Percentiles rank a stretch among this genome's conserved stretches.
phyloP scores from a whole-genome alignment of 2,113 vertebrate genomes.

The Dicerorhinus sumatrensis region DNA sequence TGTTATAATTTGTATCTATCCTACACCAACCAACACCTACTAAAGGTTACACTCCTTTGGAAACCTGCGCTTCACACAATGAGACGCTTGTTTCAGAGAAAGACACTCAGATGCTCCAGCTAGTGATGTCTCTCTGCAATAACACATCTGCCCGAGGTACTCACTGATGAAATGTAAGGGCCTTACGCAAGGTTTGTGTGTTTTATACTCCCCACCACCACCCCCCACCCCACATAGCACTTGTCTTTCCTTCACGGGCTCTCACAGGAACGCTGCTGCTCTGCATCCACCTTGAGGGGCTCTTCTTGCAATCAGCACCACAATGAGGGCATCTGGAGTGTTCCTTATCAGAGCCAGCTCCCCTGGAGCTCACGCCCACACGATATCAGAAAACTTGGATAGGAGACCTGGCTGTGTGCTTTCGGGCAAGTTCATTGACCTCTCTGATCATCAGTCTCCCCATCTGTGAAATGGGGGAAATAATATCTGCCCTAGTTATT shows the following conservation, averaged over 20 bases:
- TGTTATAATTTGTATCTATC: background rate
- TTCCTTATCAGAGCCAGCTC: background rate
- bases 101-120: background rate
- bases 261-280: background rate
- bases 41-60: background rate
- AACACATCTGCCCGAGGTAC: background rate
- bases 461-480: background rate
- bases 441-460: background rate
- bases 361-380: background rate
- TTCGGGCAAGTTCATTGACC: background rate
- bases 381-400: background rate
- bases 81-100: background rate
- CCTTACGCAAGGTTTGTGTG: background rate
- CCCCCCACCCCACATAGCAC: rapidly evolving
- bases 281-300: background rate
- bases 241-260: background rate
- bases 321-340: background rate
- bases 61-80: background rate
- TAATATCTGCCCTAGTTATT: background rate
- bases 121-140: background rate
- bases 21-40: background rate
- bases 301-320: background rate
- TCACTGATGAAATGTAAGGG: background rate
- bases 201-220: background rate
- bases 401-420: background rate